Percentiles rank a stretch among this genome's conserved stretches.
phyloP scores from a whole-genome alignment of 2,113 vertebrate genomes.

The Malaclemys terrapin region DNA sequence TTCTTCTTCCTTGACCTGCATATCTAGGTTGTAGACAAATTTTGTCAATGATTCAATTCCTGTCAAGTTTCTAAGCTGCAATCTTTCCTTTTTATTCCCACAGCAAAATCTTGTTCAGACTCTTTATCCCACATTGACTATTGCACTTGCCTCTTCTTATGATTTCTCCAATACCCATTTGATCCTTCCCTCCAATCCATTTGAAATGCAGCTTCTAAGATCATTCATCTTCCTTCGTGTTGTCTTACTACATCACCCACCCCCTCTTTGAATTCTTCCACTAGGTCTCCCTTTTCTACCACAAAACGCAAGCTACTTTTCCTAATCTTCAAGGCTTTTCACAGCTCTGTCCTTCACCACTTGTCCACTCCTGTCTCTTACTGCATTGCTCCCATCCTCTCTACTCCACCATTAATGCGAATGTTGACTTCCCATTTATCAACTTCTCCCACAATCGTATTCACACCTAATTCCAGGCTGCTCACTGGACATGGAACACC shows the following conservation, averaged over 20 bases:
- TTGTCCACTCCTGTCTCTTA: not conserved
- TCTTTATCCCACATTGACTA: not conserved
- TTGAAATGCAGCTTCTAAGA: not conserved
- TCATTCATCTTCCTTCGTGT: not conserved
- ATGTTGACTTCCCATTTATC: not conserved
- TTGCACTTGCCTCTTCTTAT: not conserved
- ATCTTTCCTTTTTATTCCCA: not conserved
- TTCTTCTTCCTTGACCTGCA: not conserved
- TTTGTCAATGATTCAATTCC: not conserved
- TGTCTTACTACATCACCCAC: not conserved
- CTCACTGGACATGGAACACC: not conserved
- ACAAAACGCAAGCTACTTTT: not conserved
- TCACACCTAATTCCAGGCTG: not conserved
- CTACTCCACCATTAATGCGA: not conserved
- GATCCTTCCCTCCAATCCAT: not conserved
- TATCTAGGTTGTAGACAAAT: fast-evolving
- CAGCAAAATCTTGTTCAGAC: not conserved
- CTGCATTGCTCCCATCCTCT: not conserved
- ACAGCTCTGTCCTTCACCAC: not conserved
- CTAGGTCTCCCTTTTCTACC: not conserved
- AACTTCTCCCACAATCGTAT: not conserved
- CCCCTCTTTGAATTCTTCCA: not conserved
- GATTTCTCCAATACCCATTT: not conserved
- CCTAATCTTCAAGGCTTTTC: not conserved
- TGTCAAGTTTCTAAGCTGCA: not conserved